A percentile compares a stretch with the other conserved stretches of the same genome.
Evolutionary conservation across 2,797 vertebrate species (phyloP).

Genomic region (Myotis daubentonii): DNA sequence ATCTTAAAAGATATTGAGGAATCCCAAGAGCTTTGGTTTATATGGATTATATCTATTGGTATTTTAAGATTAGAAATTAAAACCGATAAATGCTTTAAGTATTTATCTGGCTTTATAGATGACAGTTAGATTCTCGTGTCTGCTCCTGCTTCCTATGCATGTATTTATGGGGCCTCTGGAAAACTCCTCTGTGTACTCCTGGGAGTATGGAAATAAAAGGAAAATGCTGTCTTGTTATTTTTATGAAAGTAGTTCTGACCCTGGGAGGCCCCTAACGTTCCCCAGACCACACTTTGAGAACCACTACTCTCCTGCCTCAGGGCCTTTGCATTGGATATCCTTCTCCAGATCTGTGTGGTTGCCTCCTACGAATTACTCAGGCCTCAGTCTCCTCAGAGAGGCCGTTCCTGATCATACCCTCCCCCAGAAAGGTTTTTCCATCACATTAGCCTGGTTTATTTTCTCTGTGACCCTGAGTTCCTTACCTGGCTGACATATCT

Average conservation of each 20-base stretch:
- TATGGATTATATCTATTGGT: not conserved
- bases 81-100: not conserved
- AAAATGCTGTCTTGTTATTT: not conserved
- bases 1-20: not conserved
- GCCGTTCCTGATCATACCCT: not conserved
- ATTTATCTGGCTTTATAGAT: not conserved
- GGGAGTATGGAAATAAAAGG: not conserved
- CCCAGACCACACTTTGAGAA: not conserved
- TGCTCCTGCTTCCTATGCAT: not conserved
- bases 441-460: not conserved
- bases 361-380: not conserved
- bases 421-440: not conserved
- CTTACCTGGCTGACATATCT: not conserved
- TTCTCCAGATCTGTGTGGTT: not conserved
- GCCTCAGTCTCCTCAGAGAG: not conserved
- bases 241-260: not conserved
- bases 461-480: not conserved
- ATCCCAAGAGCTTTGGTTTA: not conserved
- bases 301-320: not conserved
- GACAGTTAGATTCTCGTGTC: not conserved
- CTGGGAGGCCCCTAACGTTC: not conserved
- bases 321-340: not conserved
- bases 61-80: not conserved
- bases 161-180: not conserved
- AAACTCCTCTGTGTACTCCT: not conserved